Conservation (phyloP, 1,140 invertebrate species). For the Lepidurus apus region DNA sequence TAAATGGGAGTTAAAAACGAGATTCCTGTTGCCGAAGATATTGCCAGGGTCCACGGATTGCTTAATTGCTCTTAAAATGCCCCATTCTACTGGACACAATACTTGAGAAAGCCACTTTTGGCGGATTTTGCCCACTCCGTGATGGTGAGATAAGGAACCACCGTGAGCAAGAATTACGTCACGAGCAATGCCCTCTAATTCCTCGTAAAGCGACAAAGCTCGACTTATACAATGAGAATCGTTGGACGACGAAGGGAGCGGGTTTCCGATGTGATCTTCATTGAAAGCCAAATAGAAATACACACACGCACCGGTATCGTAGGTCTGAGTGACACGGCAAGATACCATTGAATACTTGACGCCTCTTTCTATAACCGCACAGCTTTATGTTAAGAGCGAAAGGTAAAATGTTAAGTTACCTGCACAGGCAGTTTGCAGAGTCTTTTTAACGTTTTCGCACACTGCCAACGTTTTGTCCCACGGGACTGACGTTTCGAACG, state of each 20-base stretch:
- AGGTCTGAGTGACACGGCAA: conserved; percentile 89
- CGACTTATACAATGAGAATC: conserved; percentile 74
- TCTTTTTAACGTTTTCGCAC: conserved; percentile 82
- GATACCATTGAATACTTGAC: conserved; percentile 64
- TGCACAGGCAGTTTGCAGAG: conserved; percentile 68
- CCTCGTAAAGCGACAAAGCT: conserved; percentile 43
- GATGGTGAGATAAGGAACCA: conserved; percentile 79
- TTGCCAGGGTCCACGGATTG: conserved; percentile 84
- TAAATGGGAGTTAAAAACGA: conserved; percentile 43
- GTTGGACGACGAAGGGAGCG: conserved; percentile 49
- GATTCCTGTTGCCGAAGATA: conserved; percentile 83
- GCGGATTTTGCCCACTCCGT: conserved; percentile 90
- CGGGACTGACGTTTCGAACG: conserved; percentile 96
- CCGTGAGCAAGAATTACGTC: conserved; percentile 81
- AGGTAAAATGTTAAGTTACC: conserved; percentile 39
- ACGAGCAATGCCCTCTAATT: conserved; percentile 71
- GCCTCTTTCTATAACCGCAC: conserved; percentile 46
- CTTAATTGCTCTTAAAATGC: conserved; percentile 74
- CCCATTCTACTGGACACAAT: conserved; percentile 69
- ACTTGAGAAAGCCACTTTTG: conserved; percentile 70
- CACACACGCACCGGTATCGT: conserved; percentile 93
- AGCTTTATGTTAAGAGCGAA: too few species aligned
- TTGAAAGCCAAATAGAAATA: conserved; percentile 98
- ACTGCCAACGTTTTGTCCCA: conserved; percentile 84
- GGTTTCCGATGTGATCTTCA: conserved; percentile 51